phyloP scores from a whole-genome alignment of 2,888 invertebrate genomes.

The Linnaemya vulpina region DNA sequence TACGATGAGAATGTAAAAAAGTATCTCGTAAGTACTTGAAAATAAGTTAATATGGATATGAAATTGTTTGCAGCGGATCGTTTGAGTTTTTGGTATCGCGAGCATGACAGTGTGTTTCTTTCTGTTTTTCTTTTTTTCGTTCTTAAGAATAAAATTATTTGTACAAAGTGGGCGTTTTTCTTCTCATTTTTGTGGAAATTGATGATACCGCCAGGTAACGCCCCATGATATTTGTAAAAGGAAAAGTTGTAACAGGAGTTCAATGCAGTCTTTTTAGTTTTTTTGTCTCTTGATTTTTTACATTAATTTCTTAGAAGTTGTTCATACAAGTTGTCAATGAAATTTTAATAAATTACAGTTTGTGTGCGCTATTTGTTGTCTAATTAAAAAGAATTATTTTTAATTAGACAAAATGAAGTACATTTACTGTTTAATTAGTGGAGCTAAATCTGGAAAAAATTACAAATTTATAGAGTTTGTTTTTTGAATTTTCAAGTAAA shows the following conservation, averaged over 20 bases:
- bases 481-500: too few species aligned
- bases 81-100: conserved; percentile 3
- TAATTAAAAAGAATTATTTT: neutral
- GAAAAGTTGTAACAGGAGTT: conserved; percentile 43
- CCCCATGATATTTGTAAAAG: conserved; percentile 60
- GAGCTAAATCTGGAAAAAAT: too few species aligned
- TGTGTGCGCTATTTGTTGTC: neutral
- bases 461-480: too few species aligned
- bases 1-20: conserved; percentile 26
- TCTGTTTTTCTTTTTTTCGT: conserved; percentile 26
- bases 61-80: conserved; percentile 19
- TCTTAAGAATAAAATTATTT: conserved; percentile 58
- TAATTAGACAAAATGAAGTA: too few species aligned
- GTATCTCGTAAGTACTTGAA: conserved; percentile 51
- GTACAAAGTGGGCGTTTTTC: conserved; percentile 59
- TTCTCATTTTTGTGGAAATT: conserved; percentile 61
- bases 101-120: conserved; percentile 20
- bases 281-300: neutral
- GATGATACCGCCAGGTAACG: conserved; percentile 69
- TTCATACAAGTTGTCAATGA: neutral
- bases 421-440: too few species aligned
- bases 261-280: conserved; percentile 17
- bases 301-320: conserved; percentile 34
- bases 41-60: conserved; percentile 9
- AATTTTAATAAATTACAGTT: neutral